phyloP scores from a whole-genome alignment of 2,113 vertebrate species.

The Choloepus hoffmanni region DNA sequence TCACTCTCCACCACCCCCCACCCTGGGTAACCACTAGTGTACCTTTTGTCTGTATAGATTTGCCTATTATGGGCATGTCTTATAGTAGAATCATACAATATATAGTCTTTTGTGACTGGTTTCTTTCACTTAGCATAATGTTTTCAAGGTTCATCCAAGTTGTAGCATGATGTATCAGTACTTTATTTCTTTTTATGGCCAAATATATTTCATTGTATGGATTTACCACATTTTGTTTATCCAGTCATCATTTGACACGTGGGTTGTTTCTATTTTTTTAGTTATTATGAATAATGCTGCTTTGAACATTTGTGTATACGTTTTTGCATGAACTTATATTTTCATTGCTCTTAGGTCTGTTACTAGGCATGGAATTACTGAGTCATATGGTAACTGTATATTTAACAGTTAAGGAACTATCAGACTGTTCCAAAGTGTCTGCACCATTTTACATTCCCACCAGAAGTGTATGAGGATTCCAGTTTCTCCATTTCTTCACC shows the following conservation, averaged over 20 bases:
- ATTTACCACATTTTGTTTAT: background rate
- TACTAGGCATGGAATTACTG: background rate
- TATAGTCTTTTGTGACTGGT: background rate
- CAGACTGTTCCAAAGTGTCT: background rate
- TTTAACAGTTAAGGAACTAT: background rate
- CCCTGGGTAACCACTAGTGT: background rate
- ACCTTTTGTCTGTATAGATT: background rate
- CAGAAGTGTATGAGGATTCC: background rate
- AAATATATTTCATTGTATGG: background rate
- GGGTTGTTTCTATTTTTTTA: constrained; percentile 1
- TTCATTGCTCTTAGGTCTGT: background rate
- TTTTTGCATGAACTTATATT: background rate
- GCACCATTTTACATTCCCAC: background rate
- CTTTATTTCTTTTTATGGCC: background rate
- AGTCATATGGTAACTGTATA: background rate
- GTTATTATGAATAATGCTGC: background rate
- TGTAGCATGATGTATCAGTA: background rate
- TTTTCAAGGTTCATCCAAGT: background rate
- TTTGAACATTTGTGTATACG: background rate
- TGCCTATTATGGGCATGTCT: background rate
- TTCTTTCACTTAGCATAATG: background rate
- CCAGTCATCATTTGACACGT: background rate
- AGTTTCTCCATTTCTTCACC: background rate
- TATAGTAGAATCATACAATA: background rate
- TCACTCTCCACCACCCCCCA: background rate